Conservation (phyloP, 2,888 invertebrate species). For the Sylvicola cinctus region DNA sequence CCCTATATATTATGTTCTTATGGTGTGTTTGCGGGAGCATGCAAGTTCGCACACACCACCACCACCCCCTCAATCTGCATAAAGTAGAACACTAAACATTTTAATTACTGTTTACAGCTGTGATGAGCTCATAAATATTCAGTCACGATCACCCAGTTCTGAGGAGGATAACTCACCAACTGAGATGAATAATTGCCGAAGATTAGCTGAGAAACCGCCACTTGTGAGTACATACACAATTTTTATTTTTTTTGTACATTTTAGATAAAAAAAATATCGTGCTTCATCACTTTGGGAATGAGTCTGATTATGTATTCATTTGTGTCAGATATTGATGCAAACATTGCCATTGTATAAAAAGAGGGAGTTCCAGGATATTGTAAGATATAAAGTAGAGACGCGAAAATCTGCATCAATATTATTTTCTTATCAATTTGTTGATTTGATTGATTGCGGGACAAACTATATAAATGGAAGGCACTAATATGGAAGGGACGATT, state of each 20-base stretch:
- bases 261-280: no score
- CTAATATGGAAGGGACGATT: background rate
- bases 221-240: slow-evolving; percentile 33
- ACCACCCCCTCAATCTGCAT: background rate
- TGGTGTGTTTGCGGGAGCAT: no score
- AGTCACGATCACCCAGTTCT: slow-evolving; percentile 34
- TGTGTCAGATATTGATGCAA: slow-evolving; percentile 1
- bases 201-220: slow-evolving; percentile 62
- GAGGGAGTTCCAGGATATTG: no score
- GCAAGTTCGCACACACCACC: background rate
- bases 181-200: slow-evolving; percentile 66
- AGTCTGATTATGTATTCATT: slow-evolving; percentile 4
- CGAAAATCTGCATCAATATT: no score
- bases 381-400: no score
- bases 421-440: slow-evolving; percentile 3
- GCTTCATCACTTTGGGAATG: no score
- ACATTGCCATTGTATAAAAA: no score
- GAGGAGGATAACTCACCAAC: slow-evolving; percentile 78
- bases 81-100: background rate
- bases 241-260: background rate
- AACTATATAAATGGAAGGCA: slow-evolving; percentile 1
- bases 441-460: background rate
- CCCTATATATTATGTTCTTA: no score
- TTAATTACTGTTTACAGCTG: slow-evolving; percentile 12
- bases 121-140: slow-evolving; percentile 21